These are phyloP conservation scores for Panopea generosa DNA, from an alignment of 2,888 invertebrate genomes.

Conservation along the genomic window DNA sequence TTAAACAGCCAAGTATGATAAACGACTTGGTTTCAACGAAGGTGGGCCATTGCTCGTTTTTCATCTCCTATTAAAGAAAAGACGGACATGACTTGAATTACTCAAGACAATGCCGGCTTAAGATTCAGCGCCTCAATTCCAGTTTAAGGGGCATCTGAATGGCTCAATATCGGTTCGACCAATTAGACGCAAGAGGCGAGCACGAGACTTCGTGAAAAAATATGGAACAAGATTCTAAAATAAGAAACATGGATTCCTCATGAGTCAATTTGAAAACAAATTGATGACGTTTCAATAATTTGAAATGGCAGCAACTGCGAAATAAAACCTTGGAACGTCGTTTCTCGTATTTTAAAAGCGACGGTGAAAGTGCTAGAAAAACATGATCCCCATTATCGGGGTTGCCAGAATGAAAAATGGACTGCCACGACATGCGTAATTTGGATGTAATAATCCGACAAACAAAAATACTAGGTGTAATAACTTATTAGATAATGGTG, in stretches of 20 bases:
- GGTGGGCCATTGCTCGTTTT: constrained; percentile 57
- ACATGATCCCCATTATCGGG: neutral
- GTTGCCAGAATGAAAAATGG: neutral
- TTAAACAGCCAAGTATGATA: constrained; percentile 32
- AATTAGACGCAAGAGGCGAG: constrained; percentile 54
- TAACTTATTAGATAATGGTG: no score
- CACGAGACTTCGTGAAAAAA: constrained; percentile 14
- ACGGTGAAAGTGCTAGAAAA: constrained; percentile 8
- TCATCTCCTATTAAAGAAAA: constrained; percentile 62
- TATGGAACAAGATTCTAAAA: constrained; percentile 14
- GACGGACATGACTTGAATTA: constrained; percentile 54
- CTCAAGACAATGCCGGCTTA: constrained; percentile 53
- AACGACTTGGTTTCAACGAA: constrained; percentile 46
- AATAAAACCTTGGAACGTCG: constrained; percentile 51
- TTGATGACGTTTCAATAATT: constrained; percentile 48
- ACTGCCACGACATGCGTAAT: no score
- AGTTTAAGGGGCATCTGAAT: constrained; percentile 37
- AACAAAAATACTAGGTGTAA: no score
- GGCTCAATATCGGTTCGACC: constrained; percentile 34
- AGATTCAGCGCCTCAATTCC: constrained; percentile 24
- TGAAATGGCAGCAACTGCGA: constrained; percentile 45
- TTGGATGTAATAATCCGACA: no score
- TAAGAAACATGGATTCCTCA: constrained; percentile 18
- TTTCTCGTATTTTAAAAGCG: neutral
- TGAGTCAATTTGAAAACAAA: constrained; percentile 32